These are phyloP conservation scores for Phenacoccus solenopsis DNA, from an alignment of 1,140 invertebrate genomes.

Conservation along the genomic window DNA sequence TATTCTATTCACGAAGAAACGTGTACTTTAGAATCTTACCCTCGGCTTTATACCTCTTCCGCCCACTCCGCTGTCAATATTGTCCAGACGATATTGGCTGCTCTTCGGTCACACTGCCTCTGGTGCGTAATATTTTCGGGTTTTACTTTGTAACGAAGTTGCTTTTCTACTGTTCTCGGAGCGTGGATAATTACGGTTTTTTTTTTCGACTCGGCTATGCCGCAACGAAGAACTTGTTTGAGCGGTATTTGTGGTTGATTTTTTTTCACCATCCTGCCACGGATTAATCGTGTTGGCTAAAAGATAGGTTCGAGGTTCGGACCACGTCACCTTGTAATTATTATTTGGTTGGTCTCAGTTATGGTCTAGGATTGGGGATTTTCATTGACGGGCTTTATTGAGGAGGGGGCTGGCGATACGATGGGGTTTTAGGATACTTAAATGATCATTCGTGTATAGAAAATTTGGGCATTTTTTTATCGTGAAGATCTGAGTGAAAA, in stretches of 20 bases:
- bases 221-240: not conserved
- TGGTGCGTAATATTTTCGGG: not conserved
- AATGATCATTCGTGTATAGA: too few species aligned
- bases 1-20: slow-evolving; percentile 12
- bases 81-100: slow-evolving; percentile 10
- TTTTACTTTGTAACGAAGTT: not conserved
- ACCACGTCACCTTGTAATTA: too few species aligned
- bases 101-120: not conserved
- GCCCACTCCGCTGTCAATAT: not conserved
- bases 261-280: not conserved
- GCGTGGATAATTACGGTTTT: slow-evolving; percentile 10
- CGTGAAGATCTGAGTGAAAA: too few species aligned
- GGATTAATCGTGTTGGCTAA: too few species aligned
- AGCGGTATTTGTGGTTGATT: not conserved
- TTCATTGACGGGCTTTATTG: too few species aligned
- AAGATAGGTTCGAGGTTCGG: too few species aligned
- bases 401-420: too few species aligned
- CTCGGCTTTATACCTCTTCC: not conserved
- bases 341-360: too few species aligned
- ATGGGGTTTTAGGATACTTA: too few species aligned
- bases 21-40: slow-evolving; percentile 10
- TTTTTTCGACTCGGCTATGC: not conserved
- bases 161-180: slow-evolving; percentile 4
- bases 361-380: too few species aligned
- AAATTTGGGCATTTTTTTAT: too few species aligned